Percentiles rank a stretch among this genome's conserved stretches.
phyloP scores from a whole-genome alignment of 1,140 invertebrate genomes.

The Dendroctonus valens region DNA sequence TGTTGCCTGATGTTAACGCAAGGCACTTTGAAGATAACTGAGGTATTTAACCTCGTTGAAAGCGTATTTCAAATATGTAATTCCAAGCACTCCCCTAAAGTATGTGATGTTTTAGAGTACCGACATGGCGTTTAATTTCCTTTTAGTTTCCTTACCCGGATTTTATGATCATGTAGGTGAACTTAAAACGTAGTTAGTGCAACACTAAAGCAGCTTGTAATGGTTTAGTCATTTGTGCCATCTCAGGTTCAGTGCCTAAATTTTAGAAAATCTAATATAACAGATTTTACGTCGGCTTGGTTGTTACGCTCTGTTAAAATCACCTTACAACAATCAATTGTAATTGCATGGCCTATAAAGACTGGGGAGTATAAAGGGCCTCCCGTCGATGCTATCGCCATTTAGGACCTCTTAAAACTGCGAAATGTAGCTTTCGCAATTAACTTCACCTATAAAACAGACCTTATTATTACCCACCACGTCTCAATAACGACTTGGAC shows the following conservation, averaged over 20 bases:
- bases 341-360: constrained; percentile 50
- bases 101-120: constrained; percentile 21
- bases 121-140: constrained; percentile 19
- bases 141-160: constrained; percentile 24
- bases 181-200: constrained; percentile 22
- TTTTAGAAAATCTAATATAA: constrained; percentile 45
- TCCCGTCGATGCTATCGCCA: constrained; percentile 44
- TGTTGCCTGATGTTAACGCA: too few species aligned
- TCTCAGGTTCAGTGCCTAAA: constrained; percentile 40
- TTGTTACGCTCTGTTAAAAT: constrained; percentile 46
- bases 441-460: constrained; percentile 44
- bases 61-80: constrained; percentile 8
- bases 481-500: constrained; percentile 42
- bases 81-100: not conserved
- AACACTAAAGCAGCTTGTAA: constrained; percentile 27
- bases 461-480: constrained; percentile 41
- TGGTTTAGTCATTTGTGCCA: constrained; percentile 22
- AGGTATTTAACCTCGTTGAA: not conserved
- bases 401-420: constrained; percentile 46
- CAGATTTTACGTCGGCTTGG: constrained; percentile 44
- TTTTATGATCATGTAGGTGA: constrained; percentile 26
- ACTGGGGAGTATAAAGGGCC: constrained; percentile 44
- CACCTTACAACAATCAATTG: constrained; percentile 50
- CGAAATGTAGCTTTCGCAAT: constrained; percentile 43
- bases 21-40: too few species aligned